Evolutionary conservation across 2,113 vertebrate species (phyloP).

Genomic region (Anarrhichthys ocellatus): DNA sequence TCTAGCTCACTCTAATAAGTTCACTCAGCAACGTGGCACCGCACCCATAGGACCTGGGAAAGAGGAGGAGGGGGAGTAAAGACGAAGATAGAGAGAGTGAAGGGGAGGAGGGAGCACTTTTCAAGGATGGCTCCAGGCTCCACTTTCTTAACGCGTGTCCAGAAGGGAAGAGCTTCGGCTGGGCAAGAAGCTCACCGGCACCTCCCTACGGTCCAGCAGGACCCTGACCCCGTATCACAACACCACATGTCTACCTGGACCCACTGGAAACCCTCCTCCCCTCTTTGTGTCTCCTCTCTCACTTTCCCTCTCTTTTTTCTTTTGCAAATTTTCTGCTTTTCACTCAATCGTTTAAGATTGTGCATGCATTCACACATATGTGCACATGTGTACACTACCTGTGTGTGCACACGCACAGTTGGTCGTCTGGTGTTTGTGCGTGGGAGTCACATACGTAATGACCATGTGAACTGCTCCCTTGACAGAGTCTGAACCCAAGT

Average conservation of each 20-base stretch:
- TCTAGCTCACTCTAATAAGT: conserved; percentile 59
- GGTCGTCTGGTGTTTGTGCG: conserved; percentile 5
- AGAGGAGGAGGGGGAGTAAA: conserved; percentile 48
- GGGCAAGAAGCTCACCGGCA: conserved; percentile 78
- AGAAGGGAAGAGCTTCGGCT: conserved; percentile 62
- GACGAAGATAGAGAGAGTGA: conserved; percentile 20
- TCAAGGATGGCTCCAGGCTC: conserved; percentile 69
- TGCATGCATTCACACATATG: background rate
- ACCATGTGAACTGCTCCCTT: conserved; percentile 50
- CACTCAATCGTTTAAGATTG: background rate
- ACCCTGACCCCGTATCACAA: conserved; percentile 74
- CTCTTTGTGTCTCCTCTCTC: conserved; percentile 7
- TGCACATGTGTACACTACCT: conserved; percentile 11
- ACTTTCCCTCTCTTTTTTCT: background rate
- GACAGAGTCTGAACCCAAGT: conserved; percentile 42
- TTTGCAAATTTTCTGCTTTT: conserved; percentile 16
- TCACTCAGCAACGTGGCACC: conserved; percentile 79
- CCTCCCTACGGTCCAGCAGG: conserved; percentile 87
- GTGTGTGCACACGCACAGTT: background rate
- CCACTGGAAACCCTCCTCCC: conserved; percentile 21
- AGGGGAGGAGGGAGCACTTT: conserved; percentile 42
- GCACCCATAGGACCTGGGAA: conserved; percentile 63
- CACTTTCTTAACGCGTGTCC: conserved; percentile 58
- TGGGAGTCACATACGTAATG: conserved; percentile 31
- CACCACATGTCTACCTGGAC: conserved; percentile 57